Evolutionary conservation across 2,888 invertebrate genomes (phyloP), one percentile per base, ranked within the genome.

Genomic region (Fragum whitleyi): DNA sequence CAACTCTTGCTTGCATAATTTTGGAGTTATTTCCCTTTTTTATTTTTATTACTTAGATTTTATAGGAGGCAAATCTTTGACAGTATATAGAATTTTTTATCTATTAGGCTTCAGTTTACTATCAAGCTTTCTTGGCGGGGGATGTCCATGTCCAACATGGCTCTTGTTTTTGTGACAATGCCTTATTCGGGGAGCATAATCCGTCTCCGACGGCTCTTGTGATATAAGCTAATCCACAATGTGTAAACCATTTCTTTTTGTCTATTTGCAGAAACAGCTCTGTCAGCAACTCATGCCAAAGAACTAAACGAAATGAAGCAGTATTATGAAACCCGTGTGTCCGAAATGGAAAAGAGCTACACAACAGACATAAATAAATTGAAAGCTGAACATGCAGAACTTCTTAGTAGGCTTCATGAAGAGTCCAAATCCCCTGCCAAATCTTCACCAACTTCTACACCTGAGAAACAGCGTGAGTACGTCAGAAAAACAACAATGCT

Each of bases 221-320:
- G n/a, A n/a, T n/a, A n/a, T n/a, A n/a, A n/a, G n/a, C n/a, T n/a
- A n/a, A n/a, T n/a, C n/a, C n/a, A n/a, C n/a, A n/a, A n/a, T n/a
- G n/a, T n/a, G n/a, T n/a, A n/a, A 36, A 36, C 32, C 32, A 36
- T 36, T 36, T 36, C 32, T 36, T 36, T 36, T 21, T 65, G 36
- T 39, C n/a, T 39, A 29, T 26, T 82, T 61, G 26, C 72, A 72
- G 72, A 72, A 39, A 32, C 72, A 19, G 39, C 59, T 11, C 51
- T 85, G 32, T 78, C 78, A n/a, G 84, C 86, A n/a, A 65, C 85
- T 14, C 87, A 87, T 62, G 74, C 83, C 3, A 84, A 83, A 36
- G 87, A 88, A 75, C 61, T 88, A 26, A 85, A 85, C 23, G 85
- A 89, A n/a, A 78, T 91, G 67, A 86, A 83, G 53, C 71, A 83